Evolutionary conservation across 2,113 vertebrate genomes (phyloP), one percentile per base, ranked within the genome.

Genomic region (Galeopterus variegatus): DNA sequence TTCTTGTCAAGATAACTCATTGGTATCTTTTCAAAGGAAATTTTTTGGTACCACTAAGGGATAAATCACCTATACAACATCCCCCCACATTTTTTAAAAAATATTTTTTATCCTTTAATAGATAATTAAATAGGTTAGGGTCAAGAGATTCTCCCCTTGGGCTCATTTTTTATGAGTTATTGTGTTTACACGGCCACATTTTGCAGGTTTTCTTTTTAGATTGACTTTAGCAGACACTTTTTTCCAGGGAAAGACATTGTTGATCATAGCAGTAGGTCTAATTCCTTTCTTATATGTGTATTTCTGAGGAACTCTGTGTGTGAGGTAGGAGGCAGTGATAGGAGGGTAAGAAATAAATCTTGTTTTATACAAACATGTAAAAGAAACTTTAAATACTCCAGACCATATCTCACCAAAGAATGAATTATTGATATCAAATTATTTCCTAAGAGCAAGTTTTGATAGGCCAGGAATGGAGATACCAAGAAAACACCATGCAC

Each of bases 1-100:
- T 93, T 75, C 77, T 84, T 93, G 60, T 95, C 77, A 75, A 73
- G 69, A 70, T 95, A 97, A 97, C 97, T 96, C 93, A 88, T 65
- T 96, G 52, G 5, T 77, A 76, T 65, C 83, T 92, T 73, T 97
- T 97, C 54, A 95, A 93, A 95, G 31, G 26, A 93, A 12, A 6
- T 48, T 13, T 81, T 88, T 85, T 88, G 18, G 21, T 94, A 92
- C 23, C 21, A 90, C 24, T 77, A 81, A 96, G 95, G 33, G 69
- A 56, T 88, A 95, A 92, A 95, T 26, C 4, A 70, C 36, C 58
- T 79, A 24, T 58, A 72, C 60, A 72, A 19, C 5, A 75, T 54
- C 23, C n/a, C 13, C 24, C 17, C 19, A 33, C 76, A 90, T 79
- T 52, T 80, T 75, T 95, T 88, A 94, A 76, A 54, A 82, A 86